A percentile compares a stretch with the other conserved stretches of the same genome.
phyloP scores from a whole-genome alignment of 2,888 invertebrate species.

The Anaspis maculata region DNA sequence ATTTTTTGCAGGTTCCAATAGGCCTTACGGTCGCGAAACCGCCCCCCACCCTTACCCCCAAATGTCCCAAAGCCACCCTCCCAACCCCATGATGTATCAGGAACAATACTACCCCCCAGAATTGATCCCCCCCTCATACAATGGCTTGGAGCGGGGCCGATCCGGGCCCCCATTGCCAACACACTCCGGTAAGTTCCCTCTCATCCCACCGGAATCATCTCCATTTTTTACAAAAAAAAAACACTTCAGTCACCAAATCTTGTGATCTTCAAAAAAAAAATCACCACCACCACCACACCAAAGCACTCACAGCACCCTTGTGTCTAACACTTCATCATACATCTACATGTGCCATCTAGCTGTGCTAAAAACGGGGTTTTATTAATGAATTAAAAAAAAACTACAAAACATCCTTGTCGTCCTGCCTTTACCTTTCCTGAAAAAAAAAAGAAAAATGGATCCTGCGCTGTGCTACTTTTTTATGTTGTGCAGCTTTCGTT shows the following conservation, averaged over 20 bases:
- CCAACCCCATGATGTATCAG: conserved; percentile 44
- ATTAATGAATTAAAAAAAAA: too few relatives aligned
- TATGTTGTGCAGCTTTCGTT: conserved; percentile 22
- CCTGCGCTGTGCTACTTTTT: too few relatives aligned
- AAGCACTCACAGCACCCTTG: conserved; percentile 38
- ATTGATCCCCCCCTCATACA: too few relatives aligned
- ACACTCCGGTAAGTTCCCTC: conserved; percentile 46
- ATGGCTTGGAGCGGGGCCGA: conserved; percentile 41
- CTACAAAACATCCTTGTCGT: too few relatives aligned
- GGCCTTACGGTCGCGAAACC: conserved; percentile 47
- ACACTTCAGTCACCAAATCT: too few relatives aligned
- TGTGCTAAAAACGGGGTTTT: conserved; percentile 40
- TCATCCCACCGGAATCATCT: too few relatives aligned
- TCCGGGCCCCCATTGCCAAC: conserved; percentile 35
- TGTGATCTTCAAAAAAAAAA: too few relatives aligned
- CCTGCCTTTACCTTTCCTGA: conserved; percentile 18
- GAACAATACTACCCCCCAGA: too few relatives aligned
- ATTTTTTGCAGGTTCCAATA: too few relatives aligned
- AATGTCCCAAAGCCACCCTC: conserved; percentile 45
- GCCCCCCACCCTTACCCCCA: conserved; percentile 46
- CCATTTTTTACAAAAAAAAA: too few relatives aligned
- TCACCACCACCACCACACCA: too few relatives aligned
- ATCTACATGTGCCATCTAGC: conserved; percentile 40
- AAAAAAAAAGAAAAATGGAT: too few relatives aligned
- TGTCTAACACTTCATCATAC: conserved; percentile 39